Evolutionary conservation across 2,113 vertebrate genomes (phyloP).

Genomic region (Axis porcinus): DNA sequence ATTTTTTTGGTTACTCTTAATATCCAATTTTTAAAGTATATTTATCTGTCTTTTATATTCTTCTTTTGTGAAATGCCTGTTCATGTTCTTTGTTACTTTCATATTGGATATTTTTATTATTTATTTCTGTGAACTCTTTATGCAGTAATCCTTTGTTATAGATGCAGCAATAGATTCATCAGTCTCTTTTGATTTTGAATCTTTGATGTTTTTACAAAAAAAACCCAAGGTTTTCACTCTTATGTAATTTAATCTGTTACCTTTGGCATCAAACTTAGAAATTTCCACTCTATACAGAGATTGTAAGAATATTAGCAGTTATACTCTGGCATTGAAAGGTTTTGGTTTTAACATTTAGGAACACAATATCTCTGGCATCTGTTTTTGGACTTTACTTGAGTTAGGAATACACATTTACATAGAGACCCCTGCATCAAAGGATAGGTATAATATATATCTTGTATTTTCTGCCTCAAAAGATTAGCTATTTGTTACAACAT

Average conservation of each 20-base stretch:
- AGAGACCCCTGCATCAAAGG: background rate
- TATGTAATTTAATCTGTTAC: background rate
- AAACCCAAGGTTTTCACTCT: background rate
- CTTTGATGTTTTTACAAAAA: background rate
- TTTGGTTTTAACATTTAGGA: background rate
- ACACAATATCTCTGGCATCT: background rate
- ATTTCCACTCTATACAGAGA: background rate
- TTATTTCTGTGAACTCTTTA: background rate
- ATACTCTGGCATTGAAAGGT: background rate
- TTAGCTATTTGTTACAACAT: background rate
- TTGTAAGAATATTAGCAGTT: background rate
- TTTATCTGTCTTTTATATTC: background rate
- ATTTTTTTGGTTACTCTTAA: background rate
- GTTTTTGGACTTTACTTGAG: background rate
- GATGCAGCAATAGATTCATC: background rate
- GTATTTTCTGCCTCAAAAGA: background rate
- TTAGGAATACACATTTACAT: background rate
- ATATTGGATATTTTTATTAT: background rate
- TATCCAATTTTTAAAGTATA: background rate
- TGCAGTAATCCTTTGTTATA: background rate
- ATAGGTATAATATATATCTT: background rate
- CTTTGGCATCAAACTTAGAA: background rate
- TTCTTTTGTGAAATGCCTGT: background rate
- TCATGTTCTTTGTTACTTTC: background rate
- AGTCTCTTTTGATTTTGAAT: background rate